A percentile compares a stretch with the other conserved stretches of the same genome.
These are phyloP conservation scores for Columba guinea DNA, from an alignment of 2,797 vertebrate species.

Conservation along the genomic window DNA sequence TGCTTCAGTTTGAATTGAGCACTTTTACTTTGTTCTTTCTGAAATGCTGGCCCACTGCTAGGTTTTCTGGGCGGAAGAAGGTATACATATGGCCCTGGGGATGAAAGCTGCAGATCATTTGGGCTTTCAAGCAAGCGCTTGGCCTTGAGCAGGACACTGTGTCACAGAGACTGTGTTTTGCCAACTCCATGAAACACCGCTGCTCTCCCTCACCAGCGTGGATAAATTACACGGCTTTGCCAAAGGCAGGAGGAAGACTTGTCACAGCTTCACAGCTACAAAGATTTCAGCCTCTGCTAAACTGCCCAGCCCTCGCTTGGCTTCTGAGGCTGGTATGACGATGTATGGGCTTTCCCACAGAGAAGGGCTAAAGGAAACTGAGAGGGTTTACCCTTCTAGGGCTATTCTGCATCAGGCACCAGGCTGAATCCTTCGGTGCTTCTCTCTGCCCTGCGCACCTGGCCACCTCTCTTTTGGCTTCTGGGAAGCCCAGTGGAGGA, in stretches of 20 bases:
- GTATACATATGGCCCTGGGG: neutral
- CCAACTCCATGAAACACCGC: neutral
- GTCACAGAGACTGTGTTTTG: neutral
- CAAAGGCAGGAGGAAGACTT: neutral
- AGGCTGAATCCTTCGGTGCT: neutral
- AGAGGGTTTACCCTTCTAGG: neutral
- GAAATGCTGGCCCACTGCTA: neutral
- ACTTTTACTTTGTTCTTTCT: neutral
- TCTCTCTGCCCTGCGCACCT: neutral
- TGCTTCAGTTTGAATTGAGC: neutral
- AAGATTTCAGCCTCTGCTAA: neutral
- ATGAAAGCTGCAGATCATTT: neutral
- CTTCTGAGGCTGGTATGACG: neutral
- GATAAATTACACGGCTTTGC: neutral
- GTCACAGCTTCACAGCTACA: neutral
- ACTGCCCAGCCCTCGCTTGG: neutral
- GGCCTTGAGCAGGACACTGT: neutral
- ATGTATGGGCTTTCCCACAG: neutral
- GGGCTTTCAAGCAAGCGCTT: neutral
- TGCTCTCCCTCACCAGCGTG: rapidly evolving
- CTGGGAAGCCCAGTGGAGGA: neutral
- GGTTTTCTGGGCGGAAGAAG: neutral
- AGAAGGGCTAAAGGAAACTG: neutral
- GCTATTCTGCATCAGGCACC: neutral
- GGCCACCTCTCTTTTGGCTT: neutral